phyloP scores from a whole-genome alignment of 1,140 invertebrate genomes.

The Drosophila pallidifrons region DNA sequence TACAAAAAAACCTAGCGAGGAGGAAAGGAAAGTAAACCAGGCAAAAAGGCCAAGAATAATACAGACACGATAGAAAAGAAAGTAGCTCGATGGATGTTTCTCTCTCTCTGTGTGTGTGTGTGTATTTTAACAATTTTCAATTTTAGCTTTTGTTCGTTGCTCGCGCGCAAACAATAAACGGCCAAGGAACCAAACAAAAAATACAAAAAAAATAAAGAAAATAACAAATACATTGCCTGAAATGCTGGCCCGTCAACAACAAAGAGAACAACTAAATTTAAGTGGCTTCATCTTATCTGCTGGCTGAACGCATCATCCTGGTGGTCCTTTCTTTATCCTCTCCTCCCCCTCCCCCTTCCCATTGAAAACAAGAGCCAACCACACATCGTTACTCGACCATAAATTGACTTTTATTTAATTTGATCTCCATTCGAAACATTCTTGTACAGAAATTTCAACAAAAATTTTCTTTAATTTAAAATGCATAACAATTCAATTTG shows the following conservation, averaged over 20 bases:
- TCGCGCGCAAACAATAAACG: constrained; percentile 59
- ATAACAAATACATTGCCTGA: constrained; percentile 42
- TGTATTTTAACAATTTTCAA: constrained; percentile 81
- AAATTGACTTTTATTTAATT: constrained; percentile 72
- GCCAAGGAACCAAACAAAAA: constrained; percentile 17
- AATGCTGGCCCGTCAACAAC: constrained; percentile 39
- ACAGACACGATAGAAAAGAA: constrained; percentile 61
- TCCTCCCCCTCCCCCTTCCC: neutral
- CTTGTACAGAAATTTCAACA: constrained; percentile 41
- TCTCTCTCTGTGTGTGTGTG: constrained; percentile 32
- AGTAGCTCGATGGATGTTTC: constrained; percentile 57
- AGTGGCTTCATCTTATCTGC: constrained; percentile 70
- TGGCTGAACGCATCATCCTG: constrained; percentile 49
- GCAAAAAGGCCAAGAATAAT: constrained; percentile 76
- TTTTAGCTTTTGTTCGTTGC: constrained; percentile 79
- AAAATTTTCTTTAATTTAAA: constrained; percentile 57
- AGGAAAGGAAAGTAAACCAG: constrained; percentile 71
- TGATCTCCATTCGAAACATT: constrained; percentile 50
- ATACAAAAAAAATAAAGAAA: constrained; percentile 19
- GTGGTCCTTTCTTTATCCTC: constrained; percentile 35
- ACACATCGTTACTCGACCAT: constrained; percentile 41
- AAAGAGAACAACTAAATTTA: constrained; percentile 72
- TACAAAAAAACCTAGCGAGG: constrained; percentile 12
- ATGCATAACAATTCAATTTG: constrained; percentile 70
- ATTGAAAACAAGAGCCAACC: constrained; percentile 3